These are phyloP conservation scores for Gadopsis marmoratus DNA, from an alignment of 2,797 vertebrate genomes.

Conservation along the genomic window DNA sequence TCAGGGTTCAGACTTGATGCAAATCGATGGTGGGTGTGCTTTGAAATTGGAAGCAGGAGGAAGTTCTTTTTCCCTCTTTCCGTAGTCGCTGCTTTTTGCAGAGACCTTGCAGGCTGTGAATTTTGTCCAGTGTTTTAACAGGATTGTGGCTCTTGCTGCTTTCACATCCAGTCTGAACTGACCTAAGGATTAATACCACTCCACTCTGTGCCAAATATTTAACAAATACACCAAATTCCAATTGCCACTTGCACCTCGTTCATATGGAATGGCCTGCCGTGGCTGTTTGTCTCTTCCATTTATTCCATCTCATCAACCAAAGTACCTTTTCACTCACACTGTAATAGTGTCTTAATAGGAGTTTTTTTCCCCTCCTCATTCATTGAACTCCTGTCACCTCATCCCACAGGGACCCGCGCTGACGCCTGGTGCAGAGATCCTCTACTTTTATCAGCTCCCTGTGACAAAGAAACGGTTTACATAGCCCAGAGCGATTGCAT, in stretches of 20 bases:
- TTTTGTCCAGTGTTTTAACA: neutral
- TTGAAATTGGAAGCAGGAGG: slow-evolving; percentile 37
- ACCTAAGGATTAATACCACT: neutral
- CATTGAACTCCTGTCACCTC: slow-evolving; percentile 42
- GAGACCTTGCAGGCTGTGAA: neutral
- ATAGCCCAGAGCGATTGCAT: slow-evolving; percentile 10
- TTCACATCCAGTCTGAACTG: neutral
- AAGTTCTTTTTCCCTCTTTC: slow-evolving; percentile 1
- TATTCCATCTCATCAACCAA: slow-evolving; percentile 63
- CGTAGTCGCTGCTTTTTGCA: neutral
- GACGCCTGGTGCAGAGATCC: slow-evolving; percentile 27
- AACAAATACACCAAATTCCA: neutral
- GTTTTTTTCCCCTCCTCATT: slow-evolving; percentile 1
- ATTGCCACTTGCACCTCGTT: neutral
- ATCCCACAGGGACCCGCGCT: slow-evolving; percentile 38
- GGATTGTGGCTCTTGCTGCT: neutral
- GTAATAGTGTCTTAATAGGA: slow-evolving; percentile 45
- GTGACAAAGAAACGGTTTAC: slow-evolving; percentile 40
- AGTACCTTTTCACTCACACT: slow-evolving; percentile 59
- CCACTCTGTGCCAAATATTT: neutral
- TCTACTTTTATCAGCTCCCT: slow-evolving; percentile 33
- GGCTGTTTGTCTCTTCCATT: slow-evolving; percentile 53
- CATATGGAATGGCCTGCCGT: neutral
- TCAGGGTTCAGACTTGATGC: slow-evolving; percentile 16
- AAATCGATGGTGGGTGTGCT: slow-evolving; percentile 26